Evolutionary conservation across 2,888 invertebrate genomes (phyloP).

Genomic region (Magallana nippona): DNA sequence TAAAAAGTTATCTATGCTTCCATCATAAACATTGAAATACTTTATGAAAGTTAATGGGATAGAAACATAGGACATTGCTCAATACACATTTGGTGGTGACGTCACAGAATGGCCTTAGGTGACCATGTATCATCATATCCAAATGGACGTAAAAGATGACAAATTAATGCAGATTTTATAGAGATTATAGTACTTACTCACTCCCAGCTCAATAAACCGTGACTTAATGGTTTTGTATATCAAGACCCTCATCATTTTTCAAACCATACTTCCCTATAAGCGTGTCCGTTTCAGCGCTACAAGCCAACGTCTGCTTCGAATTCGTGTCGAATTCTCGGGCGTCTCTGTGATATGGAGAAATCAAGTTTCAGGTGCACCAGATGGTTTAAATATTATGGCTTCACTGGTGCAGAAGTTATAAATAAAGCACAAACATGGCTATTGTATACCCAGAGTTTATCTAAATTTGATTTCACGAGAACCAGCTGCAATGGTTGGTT

Average conservation of each 20-base stretch:
- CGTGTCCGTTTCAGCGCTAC: not conserved
- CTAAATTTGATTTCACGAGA: not conserved
- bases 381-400: slow-evolving; percentile 14
- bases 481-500: not conserved
- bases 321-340: slow-evolving; percentile 14
- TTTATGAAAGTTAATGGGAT: not conserved
- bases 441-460: not conserved
- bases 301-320: slow-evolving; percentile 14
- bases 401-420: slow-evolving; percentile 17
- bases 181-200: slow-evolving; percentile 30
- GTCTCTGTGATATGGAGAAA: slow-evolving; percentile 3
- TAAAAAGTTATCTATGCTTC: not conserved
- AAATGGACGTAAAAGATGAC: slow-evolving; percentile 20
- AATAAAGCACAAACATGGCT: slow-evolving; percentile 25
- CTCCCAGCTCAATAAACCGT: slow-evolving; percentile 12
- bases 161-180: slow-evolving; percentile 2
- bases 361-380: slow-evolving; percentile 23
- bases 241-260: slow-evolving; percentile 15
- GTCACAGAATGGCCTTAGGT: slow-evolving; percentile 11
- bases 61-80: not conserved
- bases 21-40: not conserved
- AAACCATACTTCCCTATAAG: slow-evolving; percentile 6
- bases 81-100: slow-evolving; percentile 15
- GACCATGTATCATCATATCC: slow-evolving; percentile 23
- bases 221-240: slow-evolving; percentile 12